phyloP scores from a whole-genome alignment of 1,140 invertebrate genomes.

The Dolichoris vasculosae region DNA sequence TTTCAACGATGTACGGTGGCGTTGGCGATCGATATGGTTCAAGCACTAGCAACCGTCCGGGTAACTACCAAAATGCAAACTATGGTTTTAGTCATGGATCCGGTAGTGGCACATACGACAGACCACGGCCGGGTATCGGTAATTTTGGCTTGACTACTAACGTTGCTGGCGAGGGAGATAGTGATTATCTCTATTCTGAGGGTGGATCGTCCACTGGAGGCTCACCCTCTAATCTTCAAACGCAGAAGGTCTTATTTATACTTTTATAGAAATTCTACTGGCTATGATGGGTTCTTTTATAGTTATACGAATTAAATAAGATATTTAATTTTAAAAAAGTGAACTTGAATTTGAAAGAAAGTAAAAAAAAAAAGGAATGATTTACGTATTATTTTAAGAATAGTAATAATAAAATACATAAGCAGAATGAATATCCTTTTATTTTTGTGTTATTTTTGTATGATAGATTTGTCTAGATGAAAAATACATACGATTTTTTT shows the following conservation, averaged over 20 bases:
- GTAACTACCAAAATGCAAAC: slow-evolving; percentile 34
- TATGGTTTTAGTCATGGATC: slow-evolving; percentile 11
- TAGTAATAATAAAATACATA: no score
- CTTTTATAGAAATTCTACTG: background rate
- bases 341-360: no score
- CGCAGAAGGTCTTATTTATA: slow-evolving; percentile 33
- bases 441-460: no score
- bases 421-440: no score
- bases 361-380: background rate
- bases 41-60: slow-evolving; percentile 20
- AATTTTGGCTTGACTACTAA: background rate
- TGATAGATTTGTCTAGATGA: no score
- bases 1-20: background rate
- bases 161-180: background rate
- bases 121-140: slow-evolving; percentile 22
- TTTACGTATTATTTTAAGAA: no score
- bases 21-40: slow-evolving; percentile 35
- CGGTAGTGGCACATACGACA: background rate
- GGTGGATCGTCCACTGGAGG: background rate
- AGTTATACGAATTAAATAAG: background rate
- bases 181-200: slow-evolving; percentile 40
- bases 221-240: slow-evolving; percentile 22
- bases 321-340: no score
- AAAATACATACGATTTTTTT: no score
- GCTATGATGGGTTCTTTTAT: background rate